Percentiles rank a stretch among this genome's conserved stretches.
These are phyloP conservation scores for Callocephalon fimbriatum DNA, from an alignment of 2,113 vertebrate genomes.

Conservation along the genomic window DNA sequence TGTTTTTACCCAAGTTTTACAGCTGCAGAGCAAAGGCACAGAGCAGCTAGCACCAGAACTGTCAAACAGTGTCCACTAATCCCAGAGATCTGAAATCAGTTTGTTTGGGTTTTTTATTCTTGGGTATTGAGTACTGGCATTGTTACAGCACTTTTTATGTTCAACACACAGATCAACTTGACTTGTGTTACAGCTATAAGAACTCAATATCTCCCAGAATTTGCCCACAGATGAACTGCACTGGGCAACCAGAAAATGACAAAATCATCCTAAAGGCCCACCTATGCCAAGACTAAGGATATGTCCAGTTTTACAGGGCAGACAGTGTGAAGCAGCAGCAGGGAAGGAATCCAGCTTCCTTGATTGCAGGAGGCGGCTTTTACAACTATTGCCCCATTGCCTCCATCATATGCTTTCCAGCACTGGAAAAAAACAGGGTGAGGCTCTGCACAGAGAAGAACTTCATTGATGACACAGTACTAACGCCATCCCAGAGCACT, in stretches of 20 bases:
- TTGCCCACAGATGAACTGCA: not conserved
- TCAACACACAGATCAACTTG: not conserved
- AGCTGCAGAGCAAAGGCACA: not conserved
- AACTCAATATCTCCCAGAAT: not conserved
- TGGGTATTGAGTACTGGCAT: not conserved
- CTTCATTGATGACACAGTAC: not conserved
- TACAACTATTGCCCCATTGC: not conserved
- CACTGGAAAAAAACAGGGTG: not conserved
- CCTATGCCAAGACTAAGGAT: not conserved
- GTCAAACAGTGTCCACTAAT: not conserved
- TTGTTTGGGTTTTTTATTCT: not conserved
- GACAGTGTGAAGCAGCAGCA: not conserved
- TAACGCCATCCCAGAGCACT: not conserved
- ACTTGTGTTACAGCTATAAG: not conserved
- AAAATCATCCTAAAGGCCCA: not conserved
- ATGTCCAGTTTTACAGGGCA: not conserved
- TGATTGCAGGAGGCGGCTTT: fast-evolving
- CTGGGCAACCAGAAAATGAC: not conserved
- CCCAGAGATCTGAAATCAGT: not conserved
- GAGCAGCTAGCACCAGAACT: not conserved
- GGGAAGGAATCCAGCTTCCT: not conserved
- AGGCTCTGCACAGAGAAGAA: not conserved
- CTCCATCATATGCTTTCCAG: not conserved
- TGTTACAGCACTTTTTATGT: not conserved
- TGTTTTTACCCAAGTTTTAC: not conserved